These are phyloP conservation scores for Galerucella nymphaeae DNA, from an alignment of 2,888 invertebrate genomes.

Conservation along the genomic window DNA sequence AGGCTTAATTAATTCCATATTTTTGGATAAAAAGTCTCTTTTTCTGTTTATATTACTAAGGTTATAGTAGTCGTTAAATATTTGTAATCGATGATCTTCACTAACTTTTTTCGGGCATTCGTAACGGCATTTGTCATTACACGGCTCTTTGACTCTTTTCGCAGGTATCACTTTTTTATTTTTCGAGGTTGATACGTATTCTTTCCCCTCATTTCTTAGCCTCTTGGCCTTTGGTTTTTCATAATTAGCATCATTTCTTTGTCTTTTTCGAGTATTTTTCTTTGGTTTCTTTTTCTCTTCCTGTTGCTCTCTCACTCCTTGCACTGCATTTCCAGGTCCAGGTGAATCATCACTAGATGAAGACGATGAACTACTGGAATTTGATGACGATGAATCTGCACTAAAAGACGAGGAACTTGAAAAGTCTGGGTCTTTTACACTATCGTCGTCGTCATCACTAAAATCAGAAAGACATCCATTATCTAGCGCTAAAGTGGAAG, in stretches of 20 bases:
- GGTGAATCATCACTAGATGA: constrained; percentile 3
- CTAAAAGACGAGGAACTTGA: too few species aligned
- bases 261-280: constrained; percentile 13
- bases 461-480: too few species aligned
- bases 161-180: constrained; percentile 6
- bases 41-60: constrained; percentile 22
- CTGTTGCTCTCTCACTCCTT: background rate
- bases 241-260: constrained; percentile 7
- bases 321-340: background rate
- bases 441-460: too few species aligned
- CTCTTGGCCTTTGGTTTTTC: constrained; percentile 7
- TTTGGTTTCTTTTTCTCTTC: background rate
- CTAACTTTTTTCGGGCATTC: background rate
- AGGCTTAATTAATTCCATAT: constrained; percentile 18
- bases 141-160: too few species aligned
- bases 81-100: constrained; percentile 10
- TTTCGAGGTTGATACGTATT: constrained; percentile 17
- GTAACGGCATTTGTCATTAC: background rate
- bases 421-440: too few species aligned
- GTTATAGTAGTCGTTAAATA: constrained; percentile 21
- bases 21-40: constrained; percentile 19
- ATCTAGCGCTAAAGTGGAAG: too few species aligned
- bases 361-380: background rate
- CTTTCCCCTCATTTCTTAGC: constrained; percentile 16
- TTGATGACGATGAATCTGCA: too few species aligned